Base-by-base conservation (phyloP, 2,888 invertebrate genomes). In the Allacma fusca region DNA sequence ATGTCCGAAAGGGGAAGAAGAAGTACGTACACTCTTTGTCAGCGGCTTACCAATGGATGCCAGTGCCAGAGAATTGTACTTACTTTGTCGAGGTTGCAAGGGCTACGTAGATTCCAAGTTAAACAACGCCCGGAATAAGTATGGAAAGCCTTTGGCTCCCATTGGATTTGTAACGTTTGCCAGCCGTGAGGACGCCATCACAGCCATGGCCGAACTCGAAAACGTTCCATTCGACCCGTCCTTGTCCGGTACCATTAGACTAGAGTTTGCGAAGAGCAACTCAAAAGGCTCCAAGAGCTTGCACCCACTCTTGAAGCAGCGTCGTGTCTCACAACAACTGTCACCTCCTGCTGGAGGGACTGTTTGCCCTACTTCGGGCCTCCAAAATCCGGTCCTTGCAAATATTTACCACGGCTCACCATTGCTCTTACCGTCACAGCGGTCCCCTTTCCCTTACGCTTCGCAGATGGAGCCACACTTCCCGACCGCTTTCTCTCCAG, bases 221-320 rank as follows among this genome's bases (percentile, higher is more conserved):
- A 59, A 73, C 23, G 62, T 59, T 21, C 13, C 28, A 12, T 73
- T 73, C 43, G 73, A 73, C 43, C 73, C 73, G 1, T 62, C 23
- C 13, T 16, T 73, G 4, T 34, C 62, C 5, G 59, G 59, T 16
- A 72, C 57, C 19, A 59, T 73, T 19, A 29, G 73, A 13, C 26
- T 73, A 0, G 73, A 73, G 26, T 73, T 73, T 73, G 73, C 73
- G 7, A 73, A 73, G 64, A 29, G 73, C 40, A 73, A 73, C 21
- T 73, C 73, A 4, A 73, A 73, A 64, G 26, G 57, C 7, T 24
- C 34, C 21, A 59, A 59, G n/a, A 19, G 23, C 19, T 23, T 59
- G 19, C 59, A 59, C n/a, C 59, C 59, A n/a, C 19, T 7, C 5
- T 23, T 59, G n/a, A 59, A 59, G n/a, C n/a, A n/a, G n/a, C n/a